Conservation (phyloP, 1,140 invertebrate genomes). For the Uloborus diversus region DNA sequence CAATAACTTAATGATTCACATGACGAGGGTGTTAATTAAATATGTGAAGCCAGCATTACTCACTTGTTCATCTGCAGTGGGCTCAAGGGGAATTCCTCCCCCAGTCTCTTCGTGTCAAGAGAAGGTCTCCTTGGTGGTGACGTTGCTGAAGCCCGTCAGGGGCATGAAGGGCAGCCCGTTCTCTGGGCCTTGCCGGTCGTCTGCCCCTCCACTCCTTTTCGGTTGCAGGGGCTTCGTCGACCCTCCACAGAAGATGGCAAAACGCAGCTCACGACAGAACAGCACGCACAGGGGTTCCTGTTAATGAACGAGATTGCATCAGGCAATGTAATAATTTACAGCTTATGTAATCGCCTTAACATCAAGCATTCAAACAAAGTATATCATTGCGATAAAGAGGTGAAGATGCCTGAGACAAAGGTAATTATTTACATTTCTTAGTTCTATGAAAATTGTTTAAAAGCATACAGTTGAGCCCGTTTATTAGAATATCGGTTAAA, state of each 20-base stretch:
- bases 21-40: no score
- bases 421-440: no score
- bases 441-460: no score
- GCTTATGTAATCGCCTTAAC: no score
- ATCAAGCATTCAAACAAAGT: no score
- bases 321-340: background rate
- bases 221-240: conserved; percentile 72
- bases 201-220: conserved; percentile 26
- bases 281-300: conserved; percentile 61
- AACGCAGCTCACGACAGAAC: conserved; percentile 72
- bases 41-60: no score
- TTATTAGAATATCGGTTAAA: no score
- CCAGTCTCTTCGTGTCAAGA: conserved; percentile 57
- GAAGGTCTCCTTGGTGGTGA: conserved; percentile 54
- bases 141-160: conserved; percentile 52
- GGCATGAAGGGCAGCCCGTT: conserved; percentile 60
- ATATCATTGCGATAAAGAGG: no score
- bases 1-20: no score
- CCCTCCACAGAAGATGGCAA: conserved; percentile 78
- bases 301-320: background rate
- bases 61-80: conserved; percentile 35
- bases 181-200: conserved; percentile 33
- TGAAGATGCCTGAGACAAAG: no score
- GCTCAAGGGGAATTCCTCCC: conserved; percentile 34
- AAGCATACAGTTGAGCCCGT: no score